Conservation (phyloP, 2,797 vertebrate genomes). For the Trachurus trachurus region DNA sequence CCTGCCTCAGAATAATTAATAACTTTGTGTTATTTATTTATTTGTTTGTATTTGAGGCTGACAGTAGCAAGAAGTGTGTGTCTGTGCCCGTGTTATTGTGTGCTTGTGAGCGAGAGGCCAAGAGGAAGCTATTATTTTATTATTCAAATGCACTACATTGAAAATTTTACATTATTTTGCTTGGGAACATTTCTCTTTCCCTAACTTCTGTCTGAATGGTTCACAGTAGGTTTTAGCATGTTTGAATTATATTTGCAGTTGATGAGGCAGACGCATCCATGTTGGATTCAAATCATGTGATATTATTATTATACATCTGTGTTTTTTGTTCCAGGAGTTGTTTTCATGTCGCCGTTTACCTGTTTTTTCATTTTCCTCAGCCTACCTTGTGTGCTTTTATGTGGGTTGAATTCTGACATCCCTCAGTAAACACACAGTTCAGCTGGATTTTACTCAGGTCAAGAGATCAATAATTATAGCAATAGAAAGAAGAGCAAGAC, state of each 20-base stretch:
- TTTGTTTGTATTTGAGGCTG: conserved; percentile 84
- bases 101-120: conserved; percentile 6
- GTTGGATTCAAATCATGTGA: too few relatives aligned
- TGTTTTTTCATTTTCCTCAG: background rate
- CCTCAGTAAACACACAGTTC: background rate
- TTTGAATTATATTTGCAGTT: background rate
- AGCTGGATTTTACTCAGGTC: conserved; percentile 10
- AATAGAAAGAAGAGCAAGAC: background rate
- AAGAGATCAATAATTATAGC: conserved; percentile 6
- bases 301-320: background rate
- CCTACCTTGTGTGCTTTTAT: background rate
- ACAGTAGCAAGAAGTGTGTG: conserved; percentile 61
- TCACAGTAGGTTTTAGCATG: background rate
- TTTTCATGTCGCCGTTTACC: background rate
- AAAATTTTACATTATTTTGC: conserved; percentile 26
- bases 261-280: background rate
- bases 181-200: background rate
- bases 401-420: background rate
- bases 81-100: conserved; percentile 38
- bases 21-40: conserved; percentile 84
- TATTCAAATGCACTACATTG: conserved; percentile 43
- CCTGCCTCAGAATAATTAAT: conserved; percentile 84
- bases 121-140: conserved; percentile 47
- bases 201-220: background rate
- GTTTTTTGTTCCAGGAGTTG: background rate